Percentiles rank a stretch among this genome's conserved stretches.
These are phyloP conservation scores for Pangasianodon hypophthalmus DNA, from an alignment of 2,113 vertebrate genomes.

Conservation along the genomic window DNA sequence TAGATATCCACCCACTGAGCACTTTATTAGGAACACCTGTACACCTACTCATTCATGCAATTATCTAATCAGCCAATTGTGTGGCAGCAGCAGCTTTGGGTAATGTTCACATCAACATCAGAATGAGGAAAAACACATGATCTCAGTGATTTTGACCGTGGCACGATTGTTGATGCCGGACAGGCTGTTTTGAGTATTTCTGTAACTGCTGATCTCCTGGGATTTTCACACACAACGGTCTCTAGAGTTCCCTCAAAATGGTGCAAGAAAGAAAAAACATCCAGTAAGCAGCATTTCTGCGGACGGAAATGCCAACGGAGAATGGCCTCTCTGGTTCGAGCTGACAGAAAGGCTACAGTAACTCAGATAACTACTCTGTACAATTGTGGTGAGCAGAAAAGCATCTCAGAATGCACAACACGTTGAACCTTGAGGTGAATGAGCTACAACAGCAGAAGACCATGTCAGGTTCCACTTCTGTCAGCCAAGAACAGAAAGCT, in stretches of 20 bases:
- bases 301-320: neutral
- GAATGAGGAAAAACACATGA: no score
- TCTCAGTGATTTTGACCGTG: no score
- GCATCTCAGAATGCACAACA: neutral
- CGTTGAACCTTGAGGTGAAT: neutral
- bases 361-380: neutral
- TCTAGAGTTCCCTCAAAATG: neutral
- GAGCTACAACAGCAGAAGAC: neutral
- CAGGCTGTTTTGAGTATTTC: no score
- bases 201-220: neutral
- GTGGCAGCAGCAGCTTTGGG: no score
- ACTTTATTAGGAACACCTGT: no score
- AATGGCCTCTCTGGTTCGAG: neutral
- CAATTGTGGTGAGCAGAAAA: neutral
- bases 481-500: neutral
- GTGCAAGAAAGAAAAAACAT: neutral
- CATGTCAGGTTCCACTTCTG: neutral
- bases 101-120: no score
- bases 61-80: no score
- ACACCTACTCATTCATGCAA: no score
- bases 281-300: neutral
- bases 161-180: no score
- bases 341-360: neutral
- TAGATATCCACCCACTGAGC: no score
- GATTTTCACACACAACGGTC: neutral